Conservation (phyloP, 2,888 invertebrate species). For the Drosophila bunnanda region DNA sequence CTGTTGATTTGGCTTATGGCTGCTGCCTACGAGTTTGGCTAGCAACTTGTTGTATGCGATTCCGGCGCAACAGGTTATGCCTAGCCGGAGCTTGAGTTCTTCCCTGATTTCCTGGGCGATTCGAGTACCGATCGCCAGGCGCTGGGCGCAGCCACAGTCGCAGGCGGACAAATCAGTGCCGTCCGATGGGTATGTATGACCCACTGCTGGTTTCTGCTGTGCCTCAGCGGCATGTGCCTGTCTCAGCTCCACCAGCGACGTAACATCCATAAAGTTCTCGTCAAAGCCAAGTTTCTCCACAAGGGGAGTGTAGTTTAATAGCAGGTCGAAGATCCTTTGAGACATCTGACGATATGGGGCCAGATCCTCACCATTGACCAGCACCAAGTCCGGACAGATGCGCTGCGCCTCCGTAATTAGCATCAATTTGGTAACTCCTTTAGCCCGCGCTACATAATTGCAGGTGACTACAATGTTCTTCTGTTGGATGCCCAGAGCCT, state of each 20-base stretch:
- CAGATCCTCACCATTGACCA: constrained; percentile 93
- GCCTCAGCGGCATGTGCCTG: constrained; percentile 68
- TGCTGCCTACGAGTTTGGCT: constrained; percentile 90
- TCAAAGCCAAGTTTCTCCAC: constrained; percentile 94
- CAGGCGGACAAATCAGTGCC: constrained; percentile 86
- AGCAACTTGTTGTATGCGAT: constrained; percentile 93
- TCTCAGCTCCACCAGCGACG: constrained; percentile 85
- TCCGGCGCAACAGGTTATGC: constrained; percentile 92
- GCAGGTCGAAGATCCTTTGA: constrained; percentile 89
- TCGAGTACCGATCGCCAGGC: constrained; percentile 89
- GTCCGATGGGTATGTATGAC: constrained; percentile 87
- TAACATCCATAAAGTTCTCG: constrained; percentile 93
- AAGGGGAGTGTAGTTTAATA: constrained; percentile 89
- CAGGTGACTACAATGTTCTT: constrained; percentile 93
- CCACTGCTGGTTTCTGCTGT: constrained; percentile 75
- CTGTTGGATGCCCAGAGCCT: constrained; percentile 93
- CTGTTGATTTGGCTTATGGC: constrained; percentile 93
- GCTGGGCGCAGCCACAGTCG: constrained; percentile 90
- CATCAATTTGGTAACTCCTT: constrained; percentile 92
- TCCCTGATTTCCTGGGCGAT: constrained; percentile 92
- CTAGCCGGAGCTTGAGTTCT: constrained; percentile 88
- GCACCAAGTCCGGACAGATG: constrained; percentile 90
- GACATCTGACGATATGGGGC: constrained; percentile 92
- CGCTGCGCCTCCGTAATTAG: constrained; percentile 89
- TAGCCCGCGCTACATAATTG: constrained; percentile 92